Evolutionary conservation across 2,888 invertebrate genomes (phyloP).

Genomic region (Teleiodes luculella): DNA sequence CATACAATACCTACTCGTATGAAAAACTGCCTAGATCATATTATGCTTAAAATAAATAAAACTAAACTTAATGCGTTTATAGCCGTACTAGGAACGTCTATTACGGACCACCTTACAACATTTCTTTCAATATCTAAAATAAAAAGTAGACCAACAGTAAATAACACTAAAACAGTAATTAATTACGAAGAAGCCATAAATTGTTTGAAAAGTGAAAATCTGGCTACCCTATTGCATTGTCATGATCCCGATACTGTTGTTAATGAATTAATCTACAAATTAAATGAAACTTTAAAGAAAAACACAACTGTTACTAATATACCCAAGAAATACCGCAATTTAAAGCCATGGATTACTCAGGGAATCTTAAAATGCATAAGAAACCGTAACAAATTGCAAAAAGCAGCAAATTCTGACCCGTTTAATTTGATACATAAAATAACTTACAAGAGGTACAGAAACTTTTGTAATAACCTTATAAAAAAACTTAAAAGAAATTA

Average conservation of each 20-base stretch:
- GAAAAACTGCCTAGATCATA: no score
- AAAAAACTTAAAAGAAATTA: no score
- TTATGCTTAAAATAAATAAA: no score
- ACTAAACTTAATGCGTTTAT: no score
- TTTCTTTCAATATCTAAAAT: no score
- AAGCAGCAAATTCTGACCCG: neutral
- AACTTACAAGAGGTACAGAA: no score
- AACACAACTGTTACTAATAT: neutral
- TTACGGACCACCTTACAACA: no score
- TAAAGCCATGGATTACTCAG: slow-evolving; percentile 13
- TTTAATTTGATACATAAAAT: neutral
- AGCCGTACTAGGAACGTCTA: no score
- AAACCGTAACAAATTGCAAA: slow-evolving; percentile 11
- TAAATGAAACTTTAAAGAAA: neutral
- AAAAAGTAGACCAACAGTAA: no score
- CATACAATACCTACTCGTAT: no score
- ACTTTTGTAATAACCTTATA: no score
- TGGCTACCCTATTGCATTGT: neutral
- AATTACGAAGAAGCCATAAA: neutral
- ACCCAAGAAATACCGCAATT: neutral
- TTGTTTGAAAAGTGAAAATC: neutral
- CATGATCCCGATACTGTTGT: neutral
- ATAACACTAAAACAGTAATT: neutral
- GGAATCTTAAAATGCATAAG: slow-evolving; percentile 12
- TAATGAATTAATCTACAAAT: neutral